A percentile compares a stretch with the other conserved stretches of the same genome.
Conservation (phyloP, 2,888 invertebrate species). For the Ophioninae sp. region DNA sequence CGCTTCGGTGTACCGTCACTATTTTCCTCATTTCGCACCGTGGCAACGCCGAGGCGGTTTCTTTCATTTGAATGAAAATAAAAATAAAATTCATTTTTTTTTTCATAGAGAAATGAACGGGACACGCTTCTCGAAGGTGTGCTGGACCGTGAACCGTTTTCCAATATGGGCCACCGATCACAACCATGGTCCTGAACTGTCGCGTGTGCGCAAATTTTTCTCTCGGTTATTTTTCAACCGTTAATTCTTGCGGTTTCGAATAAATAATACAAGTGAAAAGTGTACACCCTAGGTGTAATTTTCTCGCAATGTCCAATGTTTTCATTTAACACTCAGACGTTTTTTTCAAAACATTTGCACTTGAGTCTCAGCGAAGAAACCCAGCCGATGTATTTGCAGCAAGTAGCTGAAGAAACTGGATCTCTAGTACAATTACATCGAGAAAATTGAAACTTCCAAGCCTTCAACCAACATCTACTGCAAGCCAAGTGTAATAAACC, state of each 20-base stretch:
- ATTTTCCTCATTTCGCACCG: conserved; percentile 49
- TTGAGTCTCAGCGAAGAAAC: neutral
- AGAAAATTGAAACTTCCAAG: neutral
- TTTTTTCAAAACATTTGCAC: neutral
- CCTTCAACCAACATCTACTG: neutral
- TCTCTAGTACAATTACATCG: neutral
- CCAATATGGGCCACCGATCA: conserved; percentile 34
- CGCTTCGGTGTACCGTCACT: conserved; percentile 39
- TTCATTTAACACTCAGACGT: neutral
- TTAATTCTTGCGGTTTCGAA: neutral
- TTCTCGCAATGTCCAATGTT: neutral
- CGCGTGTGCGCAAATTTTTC: neutral
- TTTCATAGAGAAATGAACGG: conserved; percentile 11
- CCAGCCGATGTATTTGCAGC: neutral
- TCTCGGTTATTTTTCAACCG: neutral
- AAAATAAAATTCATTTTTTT: conserved; percentile 33
- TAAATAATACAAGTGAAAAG: neutral
- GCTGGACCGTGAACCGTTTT: conserved; percentile 15
- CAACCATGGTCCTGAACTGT: conserved; percentile 2
- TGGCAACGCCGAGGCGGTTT: conserved; percentile 16
- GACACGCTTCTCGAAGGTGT: neutral
- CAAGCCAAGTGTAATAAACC: too few relatives aligned
- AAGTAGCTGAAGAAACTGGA: neutral
- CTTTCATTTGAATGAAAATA: conserved; percentile 42
- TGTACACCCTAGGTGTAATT: neutral